Evolutionary conservation across 2,797 vertebrate species (phyloP), one percentile per base, ranked within the genome.

Genomic region (Ptychadena robeensis): DNA sequence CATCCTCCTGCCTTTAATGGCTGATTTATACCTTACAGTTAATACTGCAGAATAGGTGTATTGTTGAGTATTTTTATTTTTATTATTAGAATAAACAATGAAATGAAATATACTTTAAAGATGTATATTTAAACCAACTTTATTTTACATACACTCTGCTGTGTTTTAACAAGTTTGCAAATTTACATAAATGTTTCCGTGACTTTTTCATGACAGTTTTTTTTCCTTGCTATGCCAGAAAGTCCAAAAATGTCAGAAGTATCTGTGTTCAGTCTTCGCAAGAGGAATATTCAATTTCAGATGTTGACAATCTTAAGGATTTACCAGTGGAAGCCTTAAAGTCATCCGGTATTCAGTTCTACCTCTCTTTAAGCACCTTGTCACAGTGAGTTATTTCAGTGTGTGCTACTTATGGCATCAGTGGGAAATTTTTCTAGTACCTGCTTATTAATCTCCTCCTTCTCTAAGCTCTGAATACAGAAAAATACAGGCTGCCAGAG

Each of bases 361-460:
- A 37, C 10, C 65, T 30, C 74, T 86, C 77, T 83, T 85, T 4
- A 81, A 87, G 40, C 35, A 86, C 12, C 22, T 59, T 89, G 86
- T 71, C 82, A 88, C 28, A 77, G 34, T 76, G 79, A 87, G 30
- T 87, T 83, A 82, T 86, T 90, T 90, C 61, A 37, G 34, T 83
- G 82, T 87, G 88, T 91, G 59, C 79, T 89, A 73, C 85, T 88
- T 89, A 82, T 0, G 0, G 89, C 86, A 87, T 86, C 89, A 82
- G 74, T 80, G 84, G 84, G 67, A 86, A 88, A 86, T 85, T 80
- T 87, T 91, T 89, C 77, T 85, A 87, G 65, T 86, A 68, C 74
- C 85, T 90, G 85, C 86, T 87, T 92, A 89, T 89, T 93, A 91
- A 91, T 92, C 87, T 91, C 81, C 83, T 90, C 90, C 87, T 88